Evolutionary conservation across 2,888 invertebrate genomes (phyloP), one percentile per base, ranked within the genome.

Genomic region (Erannis defoliaria): DNA sequence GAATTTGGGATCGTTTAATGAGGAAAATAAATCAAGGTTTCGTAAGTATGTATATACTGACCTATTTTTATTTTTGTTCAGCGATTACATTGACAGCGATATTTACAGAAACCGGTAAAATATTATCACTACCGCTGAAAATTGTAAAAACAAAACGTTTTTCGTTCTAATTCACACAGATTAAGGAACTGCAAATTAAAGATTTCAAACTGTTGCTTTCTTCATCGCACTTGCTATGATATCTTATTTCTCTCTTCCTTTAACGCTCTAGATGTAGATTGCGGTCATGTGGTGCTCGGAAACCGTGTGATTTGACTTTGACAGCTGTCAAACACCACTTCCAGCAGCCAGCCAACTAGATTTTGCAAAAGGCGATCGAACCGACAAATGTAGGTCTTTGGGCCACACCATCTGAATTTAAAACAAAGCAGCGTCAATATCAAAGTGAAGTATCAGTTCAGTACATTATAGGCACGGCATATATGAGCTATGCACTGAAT

Each of bases 341-440:
- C 18, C 18, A 33, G 37, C 53, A 29, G 48, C 33, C 56, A 63
- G 63, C 78, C 78, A 79, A 76, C 82, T 76, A 60, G 80, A 82
- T 73, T 77, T 74, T 71, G 74, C 73, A 69, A 80, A 76, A 75
- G 73, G 73, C 75, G 74, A 77, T 75, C 80, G 81, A 84, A 86
- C 81, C 77, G 79, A 80, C 89, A 86, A 89, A 92, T 90, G 90
- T 91, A 92, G 90, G 80, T 80, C 85, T 85, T 81, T 83, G 85
- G 86, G 79, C 84, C 79, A 75, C 83, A 75, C 64, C 76, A 85
- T 77, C 80, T 76, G 76, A 78, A 77, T 67, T 80, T 75, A 73
- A 68, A 77, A 70, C 70, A 79, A 74, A 80, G 81, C 89, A 84
- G 87, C 89, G 84, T 84, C 77, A 75, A 74, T 74, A 81, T 76